Evolutionary conservation across 1,140 invertebrate species (phyloP), one percentile per base, ranked within the genome.

Genomic region (Lepidotrigona ventralis): DNA sequence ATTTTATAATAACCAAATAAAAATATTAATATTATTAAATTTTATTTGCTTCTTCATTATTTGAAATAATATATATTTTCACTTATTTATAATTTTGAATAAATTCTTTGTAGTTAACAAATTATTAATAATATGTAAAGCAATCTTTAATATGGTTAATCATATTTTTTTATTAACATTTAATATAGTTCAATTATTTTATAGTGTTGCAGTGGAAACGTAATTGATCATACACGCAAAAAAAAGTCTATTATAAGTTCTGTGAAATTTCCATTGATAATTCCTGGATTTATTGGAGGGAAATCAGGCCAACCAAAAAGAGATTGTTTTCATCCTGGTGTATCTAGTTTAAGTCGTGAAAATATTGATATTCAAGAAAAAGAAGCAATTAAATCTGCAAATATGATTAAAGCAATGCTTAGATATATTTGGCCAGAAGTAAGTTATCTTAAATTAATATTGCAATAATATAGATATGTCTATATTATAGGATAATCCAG

Each of bases 361-460:
- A 84, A 90, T 70, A 93, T 97, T 77, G 95, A 95, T 87, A 89
- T 96, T 81, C 93, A 95, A 90, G 94, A 94, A 58, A 95, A 95
- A 81, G 91, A 95, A 66, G 76, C 91, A 66, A 96, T 99, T 29
- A 96, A 96, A 5, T 96, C 96, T 29, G 92, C 93, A 85, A 96
- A 99, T 88, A 99, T 99, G 96, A 91, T 99, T 4, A 95, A 95
- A 86, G 96, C 96, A 70, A 98, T 99, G 97, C 92, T 98, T 87
- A 95, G 95, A 66, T 99, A 99, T 95, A 97, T 99, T 81, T 99
- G 99, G 99, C 99, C 99, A 53, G 97, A 97, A 95, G 97, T 97
- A 95, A 77, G 91, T 89, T 88, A 78, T 77, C 70, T 21, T 39
- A 81, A 60, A 21, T 70, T 74, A 26, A 68, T 81, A 39, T 63